Evolutionary conservation across 2,113 vertebrate species (phyloP), one percentile per base, ranked within the genome.

Genomic region (Xenopus borealis): DNA sequence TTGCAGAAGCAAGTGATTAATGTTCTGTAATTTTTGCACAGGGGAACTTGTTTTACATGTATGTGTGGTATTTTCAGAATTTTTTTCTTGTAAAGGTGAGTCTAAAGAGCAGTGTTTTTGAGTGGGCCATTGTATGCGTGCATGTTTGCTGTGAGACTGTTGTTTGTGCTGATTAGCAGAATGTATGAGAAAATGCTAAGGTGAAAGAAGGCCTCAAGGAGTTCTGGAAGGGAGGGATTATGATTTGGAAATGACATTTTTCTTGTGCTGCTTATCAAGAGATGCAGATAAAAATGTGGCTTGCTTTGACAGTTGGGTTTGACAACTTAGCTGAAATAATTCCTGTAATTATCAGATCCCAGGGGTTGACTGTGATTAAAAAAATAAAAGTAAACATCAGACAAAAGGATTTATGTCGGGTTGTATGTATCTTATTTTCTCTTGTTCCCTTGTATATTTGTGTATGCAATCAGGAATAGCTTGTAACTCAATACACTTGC

Each of bases 111-210:
- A 13, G 47, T 2, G 47, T 50, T 12, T 16, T 50, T 50, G 47
- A 50, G 47, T 50, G 47, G 47, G 47, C 17, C 16, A 9, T 55
- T 13, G 14, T 55, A 55, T 55, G 53, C 17, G 8, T 3, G 16
- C 52, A 53, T 16, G 23, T 27, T 1, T 27, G 53, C 53, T 55
- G 58, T 23, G 19, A 23, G 58, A 3, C 13, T 61, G 9, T 18
- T 78, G 78, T 50, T 50, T 50, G 10, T 50, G 4, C 9, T 10
- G 4, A 50, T 12, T 74, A 18, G 72, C 83, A 85, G 84, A 6
- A 84, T 85, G 86, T n/a, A 5, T 55, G 69, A 86, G 87, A 87
- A 82, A 52, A 12, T 75, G 55, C 58, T 17, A 20, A 16, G 27
- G 50, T 62, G 83, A 64, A 62, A 81, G 84, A 80, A 72, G 19